Conservation (phyloP, 2,888 invertebrate genomes). For the Drosophila maculinotata region DNA sequence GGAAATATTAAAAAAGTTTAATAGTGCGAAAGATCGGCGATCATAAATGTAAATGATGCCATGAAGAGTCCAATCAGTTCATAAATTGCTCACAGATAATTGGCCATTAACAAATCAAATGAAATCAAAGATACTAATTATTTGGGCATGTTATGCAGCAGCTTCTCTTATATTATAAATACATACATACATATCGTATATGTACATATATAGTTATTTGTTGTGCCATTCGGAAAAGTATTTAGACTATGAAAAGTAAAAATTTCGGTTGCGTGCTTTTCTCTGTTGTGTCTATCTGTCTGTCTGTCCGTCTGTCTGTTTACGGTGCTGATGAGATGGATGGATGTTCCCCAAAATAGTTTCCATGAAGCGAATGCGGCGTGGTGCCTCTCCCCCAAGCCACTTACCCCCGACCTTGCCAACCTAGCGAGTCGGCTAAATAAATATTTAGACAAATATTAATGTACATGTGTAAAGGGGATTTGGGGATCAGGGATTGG, state of each 20-base stretch:
- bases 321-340: conserved; percentile 44
- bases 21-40: conserved; percentile 13
- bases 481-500: background rate
- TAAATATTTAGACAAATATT: conserved; percentile 74
- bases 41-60: conserved; percentile 58
- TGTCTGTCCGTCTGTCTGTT: conserved; percentile 36
- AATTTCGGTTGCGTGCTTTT: conserved; percentile 14
- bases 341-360: conserved; percentile 57
- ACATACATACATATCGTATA: background rate
- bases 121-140: conserved; percentile 62
- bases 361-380: conserved; percentile 31
- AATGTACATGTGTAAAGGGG: conserved; percentile 35
- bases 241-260: conserved; percentile 51
- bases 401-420: conserved; percentile 61
- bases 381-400: background rate
- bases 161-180: conserved; percentile 3
- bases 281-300: conserved; percentile 11
- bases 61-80: conserved; percentile 43
- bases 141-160: conserved; percentile 54
- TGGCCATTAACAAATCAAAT: conserved; percentile 42
- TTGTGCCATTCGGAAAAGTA: conserved; percentile 43
- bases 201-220: conserved; percentile 13
- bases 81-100: conserved; percentile 49
- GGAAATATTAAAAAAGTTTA: conserved; percentile 31
- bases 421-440: conserved; percentile 46